These are phyloP conservation scores for Natator depressus DNA, from an alignment of 2,113 vertebrate species.

Conservation along the genomic window DNA sequence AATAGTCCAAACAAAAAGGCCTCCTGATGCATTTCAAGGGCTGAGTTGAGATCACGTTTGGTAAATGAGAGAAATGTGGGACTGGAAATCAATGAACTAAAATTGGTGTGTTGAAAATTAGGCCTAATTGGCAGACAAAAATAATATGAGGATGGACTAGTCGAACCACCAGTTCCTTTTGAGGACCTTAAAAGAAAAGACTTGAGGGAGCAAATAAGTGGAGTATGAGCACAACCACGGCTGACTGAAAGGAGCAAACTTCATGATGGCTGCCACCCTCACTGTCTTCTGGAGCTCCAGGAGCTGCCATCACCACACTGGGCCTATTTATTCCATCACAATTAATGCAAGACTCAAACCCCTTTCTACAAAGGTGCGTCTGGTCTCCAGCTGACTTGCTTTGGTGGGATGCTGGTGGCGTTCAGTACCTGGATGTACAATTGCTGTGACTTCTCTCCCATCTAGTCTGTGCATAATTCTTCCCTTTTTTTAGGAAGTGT, in stretches of 20 bases:
- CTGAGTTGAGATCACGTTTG: not conserved
- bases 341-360: not conserved
- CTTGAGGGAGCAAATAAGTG: not conserved
- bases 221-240: not conserved
- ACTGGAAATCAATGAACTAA: not conserved
- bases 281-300: not conserved
- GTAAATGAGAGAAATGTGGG: not conserved
- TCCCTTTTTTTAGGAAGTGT: constrained; percentile 31
- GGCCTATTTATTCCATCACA: not conserved
- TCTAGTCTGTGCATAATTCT: not conserved
- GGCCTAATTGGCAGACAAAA: not conserved
- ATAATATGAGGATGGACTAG: not conserved
- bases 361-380: not conserved
- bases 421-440: not conserved
- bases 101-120: not conserved
- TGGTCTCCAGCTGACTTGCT: not conserved
- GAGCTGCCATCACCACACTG: not conserved
- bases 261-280: not conserved
- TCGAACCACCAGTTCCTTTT: not conserved
- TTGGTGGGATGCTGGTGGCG: not conserved
- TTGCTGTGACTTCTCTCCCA: not conserved
- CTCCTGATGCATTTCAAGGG: not conserved
- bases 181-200: not conserved
- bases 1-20: not conserved
- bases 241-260: not conserved